Base-by-base conservation (phyloP, 1,140 invertebrate species). In the Bombus sylvicola region DNA sequence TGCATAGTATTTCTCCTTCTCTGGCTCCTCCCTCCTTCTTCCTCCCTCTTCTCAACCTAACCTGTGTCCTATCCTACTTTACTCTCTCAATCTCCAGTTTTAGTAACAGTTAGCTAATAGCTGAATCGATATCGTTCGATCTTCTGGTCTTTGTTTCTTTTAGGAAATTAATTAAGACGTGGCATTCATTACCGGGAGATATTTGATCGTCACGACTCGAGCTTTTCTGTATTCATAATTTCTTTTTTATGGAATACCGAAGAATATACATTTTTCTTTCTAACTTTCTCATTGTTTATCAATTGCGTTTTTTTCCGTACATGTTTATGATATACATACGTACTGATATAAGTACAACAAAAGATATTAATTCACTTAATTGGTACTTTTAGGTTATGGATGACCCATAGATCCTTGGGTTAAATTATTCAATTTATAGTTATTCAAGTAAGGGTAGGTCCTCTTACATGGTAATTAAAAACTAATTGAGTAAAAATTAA, bases 71-170 rank as follows among this genome's bases (percentile, higher is more conserved):
- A 4, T 53, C 5, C 59, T 22, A 34, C 72, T 41, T 9, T 39
- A 37, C 28, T 53, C 31, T 47, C 39, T 57, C 22, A 25, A 34
- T 28, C 12, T 31, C n/a, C 41, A 43, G n/a, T 43, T 31, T 31
- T 31, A 12, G n/a, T 25, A 28, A 34, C n/a, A 22, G 57, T 53
- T 53, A 22, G 37, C 72, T 31, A 77, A 39, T 64, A 76, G 47
- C 18, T 31, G 72, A 74, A 62, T 83, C 59, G 13, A 80, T 80
- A 80, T 69, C 34, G 43, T 37, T 25, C 57, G 25, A 53, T 6
- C 8, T 59, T 59, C 10, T 53, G 47, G 47, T n/a, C 28, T 28
- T 8, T 25, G 31, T 79, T 34, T 12, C 64, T 18, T 25, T 68
- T 66, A n/a, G 13, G n/a, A 37, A 79, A 47, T 68, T 66, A 37